Evolutionary conservation across 1,140 invertebrate genomes (phyloP).

Genomic region (Drosophila tsacasi): DNA sequence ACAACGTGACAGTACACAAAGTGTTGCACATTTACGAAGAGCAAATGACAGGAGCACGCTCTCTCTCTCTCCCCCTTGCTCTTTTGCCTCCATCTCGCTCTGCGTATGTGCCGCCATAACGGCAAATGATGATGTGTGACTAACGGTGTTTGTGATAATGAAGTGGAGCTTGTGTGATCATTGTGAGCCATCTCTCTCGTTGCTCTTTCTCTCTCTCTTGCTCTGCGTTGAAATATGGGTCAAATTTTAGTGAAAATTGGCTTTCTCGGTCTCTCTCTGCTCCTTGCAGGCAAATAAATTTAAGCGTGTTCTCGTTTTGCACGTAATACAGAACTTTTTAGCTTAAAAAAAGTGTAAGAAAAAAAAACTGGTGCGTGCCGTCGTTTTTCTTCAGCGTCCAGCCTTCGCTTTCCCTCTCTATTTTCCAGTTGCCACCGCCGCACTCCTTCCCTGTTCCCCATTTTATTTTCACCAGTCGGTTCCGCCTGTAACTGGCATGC

Average conservation of each 20-base stretch:
- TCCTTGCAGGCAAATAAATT: slow-evolving; percentile 60
- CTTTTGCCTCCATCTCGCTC: background rate
- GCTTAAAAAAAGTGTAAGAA: slow-evolving; percentile 48
- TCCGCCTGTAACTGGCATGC: slow-evolving; percentile 60
- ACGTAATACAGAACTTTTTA: slow-evolving; percentile 73
- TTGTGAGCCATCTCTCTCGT: slow-evolving; percentile 20
- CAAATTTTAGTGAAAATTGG: slow-evolving; percentile 63
- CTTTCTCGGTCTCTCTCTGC: slow-evolving; percentile 6
- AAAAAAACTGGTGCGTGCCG: slow-evolving; percentile 61
- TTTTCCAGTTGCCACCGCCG: slow-evolving; percentile 10
- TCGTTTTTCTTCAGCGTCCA: slow-evolving; percentile 61
- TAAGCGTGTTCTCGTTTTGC: slow-evolving; percentile 66
- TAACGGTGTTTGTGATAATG: slow-evolving; percentile 48
- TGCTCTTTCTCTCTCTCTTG: slow-evolving; percentile 17
- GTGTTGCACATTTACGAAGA: slow-evolving; percentile 32
- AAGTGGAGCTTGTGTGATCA: slow-evolving; percentile 44
- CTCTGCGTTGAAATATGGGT: slow-evolving; percentile 70
- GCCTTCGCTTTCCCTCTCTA: slow-evolving; percentile 26
- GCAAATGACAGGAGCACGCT: slow-evolving; percentile 44
- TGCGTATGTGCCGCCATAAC: slow-evolving; percentile 56
- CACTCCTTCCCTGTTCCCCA: slow-evolving; percentile 1
- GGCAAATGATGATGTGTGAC: slow-evolving; percentile 73
- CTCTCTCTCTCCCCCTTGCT: background rate
- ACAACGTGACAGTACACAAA: slow-evolving; percentile 46
- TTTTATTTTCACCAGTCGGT: slow-evolving; percentile 27